Evolutionary conservation across 2,888 invertebrate species (phyloP).

Genomic region (Euzetes globulus): DNA sequence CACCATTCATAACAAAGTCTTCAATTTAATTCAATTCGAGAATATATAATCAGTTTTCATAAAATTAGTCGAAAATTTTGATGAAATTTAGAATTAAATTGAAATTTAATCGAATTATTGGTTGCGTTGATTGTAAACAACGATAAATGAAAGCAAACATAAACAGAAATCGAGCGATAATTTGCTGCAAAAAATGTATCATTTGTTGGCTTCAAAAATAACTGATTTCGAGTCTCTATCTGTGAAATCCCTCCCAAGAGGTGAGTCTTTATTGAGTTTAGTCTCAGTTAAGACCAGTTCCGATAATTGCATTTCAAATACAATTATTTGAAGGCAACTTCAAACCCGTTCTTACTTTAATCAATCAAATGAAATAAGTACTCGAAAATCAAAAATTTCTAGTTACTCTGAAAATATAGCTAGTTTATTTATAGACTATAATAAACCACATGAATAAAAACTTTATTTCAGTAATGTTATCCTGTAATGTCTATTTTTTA

Average conservation of each 20-base stretch:
- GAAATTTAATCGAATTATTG: too few relatives aligned
- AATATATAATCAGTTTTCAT: too few relatives aligned
- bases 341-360: neutral
- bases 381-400: too few relatives aligned
- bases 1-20: neutral
- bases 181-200: neutral
- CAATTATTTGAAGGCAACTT: neutral
- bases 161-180: neutral
- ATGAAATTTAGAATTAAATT: too few relatives aligned
- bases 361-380: too few relatives aligned
- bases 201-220: conserved; percentile 4
- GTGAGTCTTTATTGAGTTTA: conserved; percentile 2
- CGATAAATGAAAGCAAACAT: neutral
- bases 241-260: conserved; percentile 20
- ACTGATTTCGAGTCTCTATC: neutral
- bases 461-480: too few relatives aligned
- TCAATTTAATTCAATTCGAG: neutral
- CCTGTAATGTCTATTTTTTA: too few relatives aligned
- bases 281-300: neutral
- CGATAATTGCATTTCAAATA: neutral
- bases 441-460: too few relatives aligned
- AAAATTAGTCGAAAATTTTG: too few relatives aligned
- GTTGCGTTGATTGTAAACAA: neutral
- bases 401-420: too few relatives aligned
- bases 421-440: too few relatives aligned